Evolutionary conservation across 1,140 invertebrate genomes (phyloP).

Genomic region (Trissolcus basalis): DNA sequence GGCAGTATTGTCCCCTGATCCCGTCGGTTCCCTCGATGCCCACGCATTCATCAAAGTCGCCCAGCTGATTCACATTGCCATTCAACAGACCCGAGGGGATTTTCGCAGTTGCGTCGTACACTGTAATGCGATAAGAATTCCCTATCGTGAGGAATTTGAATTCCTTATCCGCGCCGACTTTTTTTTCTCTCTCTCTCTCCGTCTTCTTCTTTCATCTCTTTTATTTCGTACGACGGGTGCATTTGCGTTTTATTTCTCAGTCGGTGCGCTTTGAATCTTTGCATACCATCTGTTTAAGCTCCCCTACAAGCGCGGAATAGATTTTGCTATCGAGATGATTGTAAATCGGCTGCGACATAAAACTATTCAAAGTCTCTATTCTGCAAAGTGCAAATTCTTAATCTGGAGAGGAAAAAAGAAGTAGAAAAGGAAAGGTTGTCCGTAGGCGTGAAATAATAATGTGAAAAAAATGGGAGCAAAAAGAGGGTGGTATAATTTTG

Average conservation of each 20-base stretch:
- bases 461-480: too few relatives aligned
- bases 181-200: neutral
- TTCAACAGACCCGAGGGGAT: slow-evolving; percentile 79
- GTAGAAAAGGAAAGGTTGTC: too few relatives aligned
- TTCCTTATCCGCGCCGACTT: slow-evolving; percentile 1
- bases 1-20: slow-evolving; percentile 79
- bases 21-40: slow-evolving; percentile 67
- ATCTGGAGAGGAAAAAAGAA: too few relatives aligned
- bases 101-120: slow-evolving; percentile 80
- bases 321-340: neutral
- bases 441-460: too few relatives aligned
- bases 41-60: slow-evolving; percentile 81
- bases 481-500: too few relatives aligned
- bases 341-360: neutral
- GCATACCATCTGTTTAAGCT: slow-evolving; percentile 4
- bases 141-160: slow-evolving; percentile 19
- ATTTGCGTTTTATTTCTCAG: slow-evolving; percentile 20
- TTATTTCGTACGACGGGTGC: too few relatives aligned
- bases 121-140: slow-evolving; percentile 65
- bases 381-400: too few relatives aligned
- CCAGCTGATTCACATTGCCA: slow-evolving; percentile 81
- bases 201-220: neutral
- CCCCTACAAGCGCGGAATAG: too few relatives aligned
- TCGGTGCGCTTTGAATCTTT: slow-evolving; percentile 8
- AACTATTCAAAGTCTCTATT: too few relatives aligned